Evolutionary conservation across 1,140 invertebrate species (phyloP), one percentile per base, ranked within the genome.

Genomic region (Drosophila lowei): DNA sequence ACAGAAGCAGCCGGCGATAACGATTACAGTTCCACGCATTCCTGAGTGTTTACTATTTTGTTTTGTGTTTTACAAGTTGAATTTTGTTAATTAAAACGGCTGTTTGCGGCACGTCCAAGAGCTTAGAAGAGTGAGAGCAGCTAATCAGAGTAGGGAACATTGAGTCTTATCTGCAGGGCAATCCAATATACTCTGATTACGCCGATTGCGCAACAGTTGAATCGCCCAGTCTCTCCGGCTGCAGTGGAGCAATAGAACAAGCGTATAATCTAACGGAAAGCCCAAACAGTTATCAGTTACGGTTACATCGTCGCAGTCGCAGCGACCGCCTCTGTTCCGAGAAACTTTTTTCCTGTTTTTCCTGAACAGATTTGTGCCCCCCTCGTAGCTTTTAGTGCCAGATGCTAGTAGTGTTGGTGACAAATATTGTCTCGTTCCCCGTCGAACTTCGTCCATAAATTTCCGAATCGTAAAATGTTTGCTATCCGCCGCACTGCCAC

Each of bases 171-270:
- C 79, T 50, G 55, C 25, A 16, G 21, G 60, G 21, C 18, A 25
- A 28, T 76, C 56, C 50, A 83, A 52, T 30, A 30, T 16, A 46
- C 18, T 55, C 43, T 64, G 79, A 84, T 83, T 79, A 84, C 58
- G 47, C 28, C 66, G 80, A 72, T 84, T 84, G 76, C 79, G 80
- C 79, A 84, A 84, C 76, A 50, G 30, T 62, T 43, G 43, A 58
- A 15, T 25, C 23, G 43, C 21, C 5, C 44, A 63, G 21, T 21
- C 42, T 23, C 16, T 46, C n/a, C 21, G 67, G 49, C 50, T 68
- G 64, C 44, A 70, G 16, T 43, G 34, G 11, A 38, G 34, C 34
- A 13, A 4, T 11, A 38, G 34, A 38, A 38, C 34, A 13, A 38
- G 34, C 11, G 34, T 13, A 11, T 38, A 38, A 38, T 38, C 7